Evolutionary conservation across 2,113 vertebrate genomes (phyloP), one percentile per base, ranked within the genome.

Genomic region (Tetrax tetrax): DNA sequence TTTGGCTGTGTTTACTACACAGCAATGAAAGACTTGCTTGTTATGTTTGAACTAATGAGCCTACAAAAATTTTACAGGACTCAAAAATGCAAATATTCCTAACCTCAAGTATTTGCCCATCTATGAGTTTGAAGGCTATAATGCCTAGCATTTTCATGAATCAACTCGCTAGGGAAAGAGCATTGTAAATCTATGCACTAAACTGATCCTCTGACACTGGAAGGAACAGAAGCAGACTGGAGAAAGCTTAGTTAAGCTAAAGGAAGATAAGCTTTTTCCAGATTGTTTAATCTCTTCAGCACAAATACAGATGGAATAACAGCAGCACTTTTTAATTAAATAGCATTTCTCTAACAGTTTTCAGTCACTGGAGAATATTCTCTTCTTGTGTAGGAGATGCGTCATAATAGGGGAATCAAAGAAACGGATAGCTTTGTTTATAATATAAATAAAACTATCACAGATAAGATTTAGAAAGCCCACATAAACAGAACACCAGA

Each of bases 1-100:
- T 87, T 87, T 93, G 79, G 48, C 87, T 91, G 47, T 93, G 65
- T 97, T 97, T 97, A 91, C 75, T 43, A 41, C 8, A 93, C 37
- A 79, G 63, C 82, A 91, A 93, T 97, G 89, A 98, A 98, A 97
- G 91, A 81, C 43, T 80, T 77, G 6, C 65, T 97, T 97, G 97
- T 97, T 97, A 92, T 71, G 41, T 84, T 47, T 82, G 78, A 95
- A 84, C 51, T 68, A 83, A 71, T 9, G 8, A 97, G 83, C 76
- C 83, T 78, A 45, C 61, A 94, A 50, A 95, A 83, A 28, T 45
- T 50, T 80, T 95, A 92, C 71, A 78, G 95, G 68, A 91, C 54
- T 96, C 65, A 94, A 87, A 96, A 96, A 91, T 53, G 61, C 90
- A 96, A 96, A 96, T 90, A 95, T 83, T 87, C 45, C 66, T 76